These are phyloP conservation scores for Bellardia bayeri DNA, from an alignment of 2,888 invertebrate genomes.

Conservation along the genomic window DNA sequence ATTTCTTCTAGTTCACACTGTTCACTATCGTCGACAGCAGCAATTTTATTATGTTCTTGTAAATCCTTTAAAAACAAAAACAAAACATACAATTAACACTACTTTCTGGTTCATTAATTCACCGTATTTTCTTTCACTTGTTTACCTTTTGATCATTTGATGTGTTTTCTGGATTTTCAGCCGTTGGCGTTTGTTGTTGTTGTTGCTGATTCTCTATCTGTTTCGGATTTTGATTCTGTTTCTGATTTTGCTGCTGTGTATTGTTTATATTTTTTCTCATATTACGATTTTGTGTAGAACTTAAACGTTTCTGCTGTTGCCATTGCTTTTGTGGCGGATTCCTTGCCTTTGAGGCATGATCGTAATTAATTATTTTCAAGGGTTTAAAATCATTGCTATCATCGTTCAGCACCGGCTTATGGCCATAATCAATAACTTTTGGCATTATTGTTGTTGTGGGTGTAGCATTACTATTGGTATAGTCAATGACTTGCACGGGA, in stretches of 20 bases:
- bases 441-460: constrained; percentile 84
- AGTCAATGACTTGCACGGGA: constrained; percentile 88
- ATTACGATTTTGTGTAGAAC: constrained; percentile 52
- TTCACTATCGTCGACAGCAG: constrained; percentile 61
- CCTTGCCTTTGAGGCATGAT: constrained; percentile 85
- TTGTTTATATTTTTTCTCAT: constrained; percentile 54
- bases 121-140: constrained; percentile 57
- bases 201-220: constrained; percentile 27
- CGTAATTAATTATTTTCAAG: constrained; percentile 89
- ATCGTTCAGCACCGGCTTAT: constrained; percentile 84
- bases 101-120: constrained; percentile 21
- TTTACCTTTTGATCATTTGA: constrained; percentile 62
- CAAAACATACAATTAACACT: constrained; percentile 54
- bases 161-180: not conserved
- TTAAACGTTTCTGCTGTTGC: constrained; percentile 44
- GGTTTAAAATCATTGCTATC: constrained; percentile 86
- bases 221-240: constrained; percentile 38
- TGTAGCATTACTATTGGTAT: constrained; percentile 86
- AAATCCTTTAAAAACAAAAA: constrained; percentile 62
- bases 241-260: constrained; percentile 42
- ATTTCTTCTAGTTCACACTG: constrained; percentile 80
- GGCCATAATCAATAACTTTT: constrained; percentile 89
- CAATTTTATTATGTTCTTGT: constrained; percentile 55
- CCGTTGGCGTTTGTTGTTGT: constrained; percentile 61
- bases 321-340: constrained; percentile 56